Evolutionary conservation across 2,113 vertebrate genomes (phyloP).

Genomic region (Peromyscus californicus): DNA sequence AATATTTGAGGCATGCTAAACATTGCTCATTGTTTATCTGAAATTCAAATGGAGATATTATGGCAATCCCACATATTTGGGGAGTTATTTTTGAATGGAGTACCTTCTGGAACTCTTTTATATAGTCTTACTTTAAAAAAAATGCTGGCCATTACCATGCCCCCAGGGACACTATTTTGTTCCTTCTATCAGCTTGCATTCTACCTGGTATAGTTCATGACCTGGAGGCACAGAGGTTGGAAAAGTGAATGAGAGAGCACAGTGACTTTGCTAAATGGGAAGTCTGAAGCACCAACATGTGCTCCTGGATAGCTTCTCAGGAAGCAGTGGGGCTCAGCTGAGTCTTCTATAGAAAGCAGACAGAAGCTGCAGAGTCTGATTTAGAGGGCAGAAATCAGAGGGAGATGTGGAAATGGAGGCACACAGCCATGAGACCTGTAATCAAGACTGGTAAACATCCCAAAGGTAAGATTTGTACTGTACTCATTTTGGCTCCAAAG

Average conservation of each 20-base stretch:
- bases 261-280: neutral
- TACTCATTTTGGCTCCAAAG: neutral
- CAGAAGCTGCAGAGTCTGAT: neutral
- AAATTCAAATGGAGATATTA: slow-evolving; percentile 53
- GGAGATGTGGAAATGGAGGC: neutral
- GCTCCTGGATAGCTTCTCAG: neutral
- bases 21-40: slow-evolving; percentile 4
- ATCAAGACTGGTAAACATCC: neutral
- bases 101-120: neutral
- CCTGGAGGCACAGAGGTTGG: neutral
- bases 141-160: neutral
- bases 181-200: neutral
- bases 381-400: neutral
- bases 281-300: neutral
- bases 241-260: neutral
- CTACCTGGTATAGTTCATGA: neutral
- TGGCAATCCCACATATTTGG: neutral
- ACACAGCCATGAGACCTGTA: too few relatives aligned
- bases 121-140: neutral
- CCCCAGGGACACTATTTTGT: neutral
- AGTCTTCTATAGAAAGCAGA: neutral
- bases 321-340: neutral
- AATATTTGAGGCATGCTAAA: neutral
- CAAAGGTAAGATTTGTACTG: neutral
- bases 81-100: neutral